Evolutionary conservation across 2,888 invertebrate genomes (phyloP).

Genomic region (Agrotis ipsilon): DNA sequence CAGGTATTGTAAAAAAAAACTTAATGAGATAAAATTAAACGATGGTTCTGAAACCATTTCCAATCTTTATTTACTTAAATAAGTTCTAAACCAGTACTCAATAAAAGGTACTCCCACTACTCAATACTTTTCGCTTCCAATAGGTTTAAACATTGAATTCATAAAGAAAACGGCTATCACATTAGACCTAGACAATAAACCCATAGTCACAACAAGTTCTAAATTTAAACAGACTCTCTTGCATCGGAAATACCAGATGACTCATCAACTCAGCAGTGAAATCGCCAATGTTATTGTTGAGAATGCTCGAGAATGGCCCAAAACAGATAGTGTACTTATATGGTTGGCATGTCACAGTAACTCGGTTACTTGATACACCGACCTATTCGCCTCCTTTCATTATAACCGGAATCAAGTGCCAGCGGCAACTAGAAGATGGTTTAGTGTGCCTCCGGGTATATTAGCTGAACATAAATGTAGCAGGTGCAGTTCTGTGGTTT

Average conservation of each 20-base stretch:
- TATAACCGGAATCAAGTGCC: constrained; percentile 25
- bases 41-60: too few species aligned
- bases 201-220: constrained; percentile 52
- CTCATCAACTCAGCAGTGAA: constrained; percentile 57
- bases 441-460: constrained; percentile 17
- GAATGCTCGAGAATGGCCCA: constrained; percentile 44
- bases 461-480: not conserved
- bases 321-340: constrained; percentile 29
- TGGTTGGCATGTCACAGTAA: constrained; percentile 23
- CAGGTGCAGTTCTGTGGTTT: too few species aligned
- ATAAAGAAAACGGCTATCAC: constrained; percentile 59
- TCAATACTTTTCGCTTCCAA: constrained; percentile 23
- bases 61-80: too few species aligned
- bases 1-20: too few species aligned
- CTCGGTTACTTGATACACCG: constrained; percentile 24
- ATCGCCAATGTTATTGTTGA: constrained; percentile 47
- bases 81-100: constrained; percentile 29
- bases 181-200: constrained; percentile 58
- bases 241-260: constrained; percentile 49
- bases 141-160: constrained; percentile 19
- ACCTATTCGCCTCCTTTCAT: constrained; percentile 26
- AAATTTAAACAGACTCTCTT: constrained; percentile 52
- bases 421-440: constrained; percentile 12
- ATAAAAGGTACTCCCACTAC: too few species aligned
- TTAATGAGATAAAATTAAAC: too few species aligned